Evolutionary conservation across 2,113 vertebrate genomes (phyloP).

Genomic region (Etheostoma spectabile): DNA sequence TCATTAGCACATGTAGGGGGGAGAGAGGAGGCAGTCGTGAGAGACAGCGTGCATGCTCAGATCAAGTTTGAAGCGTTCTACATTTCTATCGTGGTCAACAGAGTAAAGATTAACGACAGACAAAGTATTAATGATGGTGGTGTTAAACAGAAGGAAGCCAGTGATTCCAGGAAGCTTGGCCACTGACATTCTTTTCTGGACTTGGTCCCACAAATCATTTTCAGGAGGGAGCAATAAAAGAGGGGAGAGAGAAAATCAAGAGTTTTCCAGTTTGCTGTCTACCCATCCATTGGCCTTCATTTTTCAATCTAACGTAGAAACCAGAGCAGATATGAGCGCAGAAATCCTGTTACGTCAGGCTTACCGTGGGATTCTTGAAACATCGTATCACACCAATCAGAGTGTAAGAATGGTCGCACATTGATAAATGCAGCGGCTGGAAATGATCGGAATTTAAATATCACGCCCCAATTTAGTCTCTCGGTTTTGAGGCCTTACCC

Average conservation of each 20-base stretch:
- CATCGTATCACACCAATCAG: no score
- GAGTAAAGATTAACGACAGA: constrained; percentile 70
- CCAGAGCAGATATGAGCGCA: no score
- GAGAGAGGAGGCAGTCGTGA: constrained; percentile 36
- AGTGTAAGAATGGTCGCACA: no score
- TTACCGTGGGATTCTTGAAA: no score
- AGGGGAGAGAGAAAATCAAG: constrained; percentile 66
- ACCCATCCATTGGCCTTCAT: constrained; percentile 50
- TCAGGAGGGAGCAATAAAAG: constrained; percentile 72
- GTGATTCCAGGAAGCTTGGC: constrained; percentile 53
- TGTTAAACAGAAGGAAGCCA: constrained; percentile 49
- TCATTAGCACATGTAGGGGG: constrained; percentile 83
- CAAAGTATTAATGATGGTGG: constrained; percentile 63
- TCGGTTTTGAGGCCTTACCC: no score
- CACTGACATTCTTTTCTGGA: constrained; percentile 64
- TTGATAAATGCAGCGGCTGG: no score
- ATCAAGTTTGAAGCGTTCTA: constrained; percentile 52
- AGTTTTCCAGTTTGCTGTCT: constrained; percentile 72
- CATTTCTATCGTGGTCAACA: constrained; percentile 41
- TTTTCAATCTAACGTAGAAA: no score
- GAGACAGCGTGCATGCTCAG: constrained; percentile 34
- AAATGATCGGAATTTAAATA: no score
- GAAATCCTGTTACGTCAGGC: no score
- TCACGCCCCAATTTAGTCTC: no score
- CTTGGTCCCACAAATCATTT: constrained; percentile 62